phyloP scores from a whole-genome alignment of 2,113 vertebrate genomes.

The Nyctereutes procyonoides region DNA sequence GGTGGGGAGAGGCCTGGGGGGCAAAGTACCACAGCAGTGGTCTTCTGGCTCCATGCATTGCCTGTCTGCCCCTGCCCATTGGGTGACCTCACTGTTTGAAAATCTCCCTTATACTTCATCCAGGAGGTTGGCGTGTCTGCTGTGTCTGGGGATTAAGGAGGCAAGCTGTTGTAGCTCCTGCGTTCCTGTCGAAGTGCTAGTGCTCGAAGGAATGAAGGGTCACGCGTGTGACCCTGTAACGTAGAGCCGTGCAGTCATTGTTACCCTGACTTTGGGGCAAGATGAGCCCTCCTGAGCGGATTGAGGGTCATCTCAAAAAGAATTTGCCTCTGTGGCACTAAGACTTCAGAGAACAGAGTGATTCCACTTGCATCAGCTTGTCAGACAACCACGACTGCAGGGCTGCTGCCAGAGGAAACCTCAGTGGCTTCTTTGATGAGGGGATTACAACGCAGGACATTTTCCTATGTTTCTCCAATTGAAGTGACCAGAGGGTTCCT shows the following conservation, averaged over 20 bases:
- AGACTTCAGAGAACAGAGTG: background rate
- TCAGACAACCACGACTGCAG: background rate
- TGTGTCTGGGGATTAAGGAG: background rate
- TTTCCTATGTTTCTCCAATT: background rate
- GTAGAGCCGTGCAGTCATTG: background rate
- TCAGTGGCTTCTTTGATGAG: background rate
- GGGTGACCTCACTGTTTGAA: background rate
- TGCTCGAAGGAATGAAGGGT: background rate
- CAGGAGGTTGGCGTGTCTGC: rapidly evolving
- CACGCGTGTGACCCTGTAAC: rapidly evolving
- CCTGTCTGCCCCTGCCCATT: background rate
- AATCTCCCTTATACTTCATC: background rate
- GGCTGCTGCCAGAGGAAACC: background rate
- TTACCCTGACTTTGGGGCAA: background rate
- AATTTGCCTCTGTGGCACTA: rapidly evolving
- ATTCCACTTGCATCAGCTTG: background rate
- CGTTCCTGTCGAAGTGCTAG: too few relatives aligned
- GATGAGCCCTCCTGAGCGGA: background rate
- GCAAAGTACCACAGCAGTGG: rapidly evolving
- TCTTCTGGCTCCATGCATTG: rapidly evolving
- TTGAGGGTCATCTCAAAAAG: background rate
- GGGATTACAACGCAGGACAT: background rate
- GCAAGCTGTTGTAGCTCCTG: background rate
- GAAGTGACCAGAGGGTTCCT: background rate
- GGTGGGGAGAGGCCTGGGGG: rapidly evolving